Evolutionary conservation across 2,797 vertebrate species (phyloP).

Genomic region (Clarias pachynema): DNA sequence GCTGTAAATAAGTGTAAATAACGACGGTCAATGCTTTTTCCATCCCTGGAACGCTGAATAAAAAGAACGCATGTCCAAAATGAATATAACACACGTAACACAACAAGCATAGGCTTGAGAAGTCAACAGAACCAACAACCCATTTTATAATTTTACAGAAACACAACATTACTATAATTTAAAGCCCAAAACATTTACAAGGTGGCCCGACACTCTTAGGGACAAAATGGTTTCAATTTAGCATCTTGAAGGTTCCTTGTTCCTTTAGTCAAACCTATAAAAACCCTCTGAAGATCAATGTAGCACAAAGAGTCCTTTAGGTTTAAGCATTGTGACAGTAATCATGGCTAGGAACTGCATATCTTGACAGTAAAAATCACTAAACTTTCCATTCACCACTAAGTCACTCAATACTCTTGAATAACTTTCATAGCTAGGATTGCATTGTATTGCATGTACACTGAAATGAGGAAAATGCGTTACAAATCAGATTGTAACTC

Average conservation of each 20-base stretch:
- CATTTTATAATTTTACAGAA: neutral
- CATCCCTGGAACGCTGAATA: conserved; percentile 4
- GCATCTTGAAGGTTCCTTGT: neutral
- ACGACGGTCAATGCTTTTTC: neutral
- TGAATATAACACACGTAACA: neutral
- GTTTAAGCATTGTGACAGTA: neutral
- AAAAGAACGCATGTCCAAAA: neutral
- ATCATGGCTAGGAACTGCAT: neutral
- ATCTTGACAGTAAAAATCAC: neutral
- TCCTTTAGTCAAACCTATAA: neutral
- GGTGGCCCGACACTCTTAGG: neutral
- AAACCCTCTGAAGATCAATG: neutral
- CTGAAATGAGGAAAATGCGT: neutral
- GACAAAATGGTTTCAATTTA: neutral
- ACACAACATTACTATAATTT: too few relatives aligned
- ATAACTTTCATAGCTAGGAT: neutral
- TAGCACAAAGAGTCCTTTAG: neutral
- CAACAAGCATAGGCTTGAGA: neutral
- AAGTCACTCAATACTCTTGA: neutral
- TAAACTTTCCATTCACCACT: neutral
- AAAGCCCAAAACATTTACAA: neutral
- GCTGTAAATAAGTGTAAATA: neutral
- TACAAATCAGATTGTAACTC: neutral
- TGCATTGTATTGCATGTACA: neutral
- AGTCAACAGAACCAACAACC: neutral